phyloP scores from a whole-genome alignment of 2,888 invertebrate genomes.

The Gymnocheta viridis region DNA sequence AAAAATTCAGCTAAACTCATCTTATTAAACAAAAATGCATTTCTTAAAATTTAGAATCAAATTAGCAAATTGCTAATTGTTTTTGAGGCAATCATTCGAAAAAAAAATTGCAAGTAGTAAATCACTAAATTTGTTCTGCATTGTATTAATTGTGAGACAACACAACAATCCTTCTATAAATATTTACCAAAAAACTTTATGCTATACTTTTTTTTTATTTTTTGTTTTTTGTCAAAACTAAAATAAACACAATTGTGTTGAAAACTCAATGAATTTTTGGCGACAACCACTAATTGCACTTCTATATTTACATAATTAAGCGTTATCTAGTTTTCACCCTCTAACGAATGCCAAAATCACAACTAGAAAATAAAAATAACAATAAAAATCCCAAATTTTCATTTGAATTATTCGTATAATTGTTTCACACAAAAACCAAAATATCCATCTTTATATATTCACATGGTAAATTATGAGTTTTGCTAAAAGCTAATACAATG shows the following conservation, averaged over 20 bases:
- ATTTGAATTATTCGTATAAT: conserved; percentile 8
- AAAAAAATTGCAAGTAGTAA: background rate
- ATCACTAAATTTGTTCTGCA: background rate
- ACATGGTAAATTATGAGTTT: conserved; percentile 50
- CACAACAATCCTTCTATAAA: background rate
- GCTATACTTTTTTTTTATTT: background rate
- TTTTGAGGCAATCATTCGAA: background rate
- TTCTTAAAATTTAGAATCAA: too few relatives aligned
- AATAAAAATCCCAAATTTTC: conserved; percentile 26
- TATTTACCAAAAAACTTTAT: background rate
- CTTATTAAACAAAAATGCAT: too few relatives aligned
- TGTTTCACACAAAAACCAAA: background rate
- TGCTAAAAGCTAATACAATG: conserved; percentile 7
- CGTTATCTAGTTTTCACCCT: conserved; percentile 40
- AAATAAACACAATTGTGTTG: conserved; percentile 54
- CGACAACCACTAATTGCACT: conserved; percentile 67
- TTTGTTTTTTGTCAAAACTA: conserved; percentile 5
- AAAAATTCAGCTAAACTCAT: too few relatives aligned
- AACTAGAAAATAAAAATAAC: conserved; percentile 4
- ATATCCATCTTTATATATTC: background rate
- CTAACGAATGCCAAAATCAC: background rate
- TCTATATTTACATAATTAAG: conserved; percentile 64
- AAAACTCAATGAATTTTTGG: conserved; percentile 56
- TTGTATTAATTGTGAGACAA: background rate
- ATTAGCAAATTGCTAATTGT: background rate